Conservation (phyloP, 2,113 vertebrate genomes). For the Chaetorhynchus papuensis region DNA sequence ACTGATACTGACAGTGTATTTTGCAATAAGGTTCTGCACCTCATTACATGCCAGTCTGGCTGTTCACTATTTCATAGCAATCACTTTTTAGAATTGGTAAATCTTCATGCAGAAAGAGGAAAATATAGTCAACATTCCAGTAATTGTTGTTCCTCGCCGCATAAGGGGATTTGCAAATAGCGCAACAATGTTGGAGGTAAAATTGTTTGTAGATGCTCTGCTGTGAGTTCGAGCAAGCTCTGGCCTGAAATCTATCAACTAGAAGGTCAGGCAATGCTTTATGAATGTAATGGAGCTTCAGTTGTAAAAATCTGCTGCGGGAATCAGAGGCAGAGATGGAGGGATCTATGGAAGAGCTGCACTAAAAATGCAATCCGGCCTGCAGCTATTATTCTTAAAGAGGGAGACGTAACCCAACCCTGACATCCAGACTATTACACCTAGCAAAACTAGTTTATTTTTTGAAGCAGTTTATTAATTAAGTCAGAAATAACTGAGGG, state of each 20-base stretch:
- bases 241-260: slow-evolving; percentile 10
- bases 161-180: not conserved
- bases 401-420: not conserved
- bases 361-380: not conserved
- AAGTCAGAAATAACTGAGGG: slow-evolving; percentile 1
- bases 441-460: not conserved
- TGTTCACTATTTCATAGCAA: not conserved
- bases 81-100: not conserved
- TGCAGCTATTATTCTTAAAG: not conserved
- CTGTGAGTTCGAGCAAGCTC: not conserved
- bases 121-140: not conserved
- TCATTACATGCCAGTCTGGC: not conserved
- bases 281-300: not conserved
- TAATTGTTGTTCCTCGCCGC: not conserved
- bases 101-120: not conserved
- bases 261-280: slow-evolving; percentile 1
- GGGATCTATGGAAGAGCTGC: not conserved
- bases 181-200: not conserved
- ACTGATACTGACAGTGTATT: not conserved
- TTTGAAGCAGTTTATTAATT: slow-evolving; percentile 1
- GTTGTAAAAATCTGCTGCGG: not conserved
- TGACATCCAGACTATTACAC: not conserved
- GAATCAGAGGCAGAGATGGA: not conserved
- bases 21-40: not conserved
- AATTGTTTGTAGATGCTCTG: slow-evolving; percentile 13